Evolutionary conservation across 2,888 invertebrate genomes (phyloP).

Genomic region (Antheraea assamensis): DNA sequence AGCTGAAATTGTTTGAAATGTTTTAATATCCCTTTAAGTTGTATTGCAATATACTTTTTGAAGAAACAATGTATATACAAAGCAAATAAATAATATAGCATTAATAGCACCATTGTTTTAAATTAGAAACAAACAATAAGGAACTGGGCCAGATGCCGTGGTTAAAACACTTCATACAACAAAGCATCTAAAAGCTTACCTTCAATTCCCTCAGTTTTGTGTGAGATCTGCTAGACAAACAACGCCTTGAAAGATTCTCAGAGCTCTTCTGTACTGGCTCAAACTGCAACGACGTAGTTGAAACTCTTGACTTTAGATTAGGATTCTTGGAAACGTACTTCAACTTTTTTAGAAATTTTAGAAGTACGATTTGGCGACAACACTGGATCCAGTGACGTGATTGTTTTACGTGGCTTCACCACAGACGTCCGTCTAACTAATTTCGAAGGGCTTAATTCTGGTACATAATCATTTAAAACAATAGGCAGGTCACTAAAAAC

Average conservation of each 20-base stretch:
- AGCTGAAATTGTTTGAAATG: neutral
- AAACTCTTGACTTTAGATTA: conserved; percentile 43
- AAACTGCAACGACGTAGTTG: conserved; percentile 52
- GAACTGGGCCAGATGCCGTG: neutral
- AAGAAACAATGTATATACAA: neutral
- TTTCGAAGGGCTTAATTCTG: conserved; percentile 42
- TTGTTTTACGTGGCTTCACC: conserved; percentile 65
- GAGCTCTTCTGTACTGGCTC: conserved; percentile 49
- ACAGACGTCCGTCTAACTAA: conserved; percentile 47
- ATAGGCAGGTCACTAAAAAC: conserved; percentile 65
- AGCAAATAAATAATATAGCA: no score
- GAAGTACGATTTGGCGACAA: conserved; percentile 48
- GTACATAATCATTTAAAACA: conserved; percentile 62
- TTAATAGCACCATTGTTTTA: neutral
- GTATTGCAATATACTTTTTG: neutral
- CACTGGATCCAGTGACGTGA: conserved; percentile 63
- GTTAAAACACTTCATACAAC: neutral
- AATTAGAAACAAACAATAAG: neutral
- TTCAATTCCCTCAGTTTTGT: conserved; percentile 63
- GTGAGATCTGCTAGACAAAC: conserved; percentile 63
- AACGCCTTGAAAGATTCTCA: conserved; percentile 51
- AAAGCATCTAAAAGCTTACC: conserved; percentile 40
- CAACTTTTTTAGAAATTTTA: conserved; percentile 31
- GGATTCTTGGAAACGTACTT: conserved; percentile 33
- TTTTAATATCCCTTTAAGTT: neutral